Evolutionary conservation across 35 echinoderm and acorn worm species (phyloP).

Genomic region (Patiria miniata): DNA sequence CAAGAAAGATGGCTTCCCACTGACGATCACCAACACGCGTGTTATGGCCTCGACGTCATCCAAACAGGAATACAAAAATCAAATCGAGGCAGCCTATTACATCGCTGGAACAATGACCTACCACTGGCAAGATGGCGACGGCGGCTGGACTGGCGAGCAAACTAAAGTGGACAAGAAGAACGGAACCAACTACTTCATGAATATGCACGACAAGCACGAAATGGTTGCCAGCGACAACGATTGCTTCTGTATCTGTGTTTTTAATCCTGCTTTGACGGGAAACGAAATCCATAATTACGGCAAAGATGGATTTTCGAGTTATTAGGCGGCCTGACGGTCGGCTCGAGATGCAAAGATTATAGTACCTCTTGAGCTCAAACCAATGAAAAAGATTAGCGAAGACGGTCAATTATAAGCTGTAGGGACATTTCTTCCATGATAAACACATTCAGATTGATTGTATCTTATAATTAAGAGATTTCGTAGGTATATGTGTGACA

Average conservation of each 20-base stretch:
- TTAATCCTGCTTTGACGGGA: not conserved
- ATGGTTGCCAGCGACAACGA: not conserved
- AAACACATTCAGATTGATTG: no score
- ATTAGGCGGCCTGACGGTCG: no score
- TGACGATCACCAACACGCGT: not conserved
- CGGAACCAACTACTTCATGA: not conserved
- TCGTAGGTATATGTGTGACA: no score
- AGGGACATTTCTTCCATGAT: no score
- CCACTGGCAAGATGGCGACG: not conserved
- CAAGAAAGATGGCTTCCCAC: not conserved
- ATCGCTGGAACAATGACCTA: not conserved
- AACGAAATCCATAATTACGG: not conserved
- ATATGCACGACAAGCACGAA: slow-evolving; percentile 10
- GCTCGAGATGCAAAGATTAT: no score
- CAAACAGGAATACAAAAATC: not conserved
- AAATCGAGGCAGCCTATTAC: not conserved
- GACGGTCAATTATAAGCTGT: no score
- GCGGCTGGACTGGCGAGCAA: not conserved
- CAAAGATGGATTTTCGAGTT: not conserved
- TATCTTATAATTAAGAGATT: no score
- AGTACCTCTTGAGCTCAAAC: no score
- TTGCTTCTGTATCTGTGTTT: not conserved
- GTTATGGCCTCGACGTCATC: not conserved
- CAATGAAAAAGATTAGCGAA: no score
- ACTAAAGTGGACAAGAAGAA: not conserved